Evolutionary conservation across 2,888 invertebrate genomes (phyloP).

Genomic region (Saturnia japonica): DNA sequence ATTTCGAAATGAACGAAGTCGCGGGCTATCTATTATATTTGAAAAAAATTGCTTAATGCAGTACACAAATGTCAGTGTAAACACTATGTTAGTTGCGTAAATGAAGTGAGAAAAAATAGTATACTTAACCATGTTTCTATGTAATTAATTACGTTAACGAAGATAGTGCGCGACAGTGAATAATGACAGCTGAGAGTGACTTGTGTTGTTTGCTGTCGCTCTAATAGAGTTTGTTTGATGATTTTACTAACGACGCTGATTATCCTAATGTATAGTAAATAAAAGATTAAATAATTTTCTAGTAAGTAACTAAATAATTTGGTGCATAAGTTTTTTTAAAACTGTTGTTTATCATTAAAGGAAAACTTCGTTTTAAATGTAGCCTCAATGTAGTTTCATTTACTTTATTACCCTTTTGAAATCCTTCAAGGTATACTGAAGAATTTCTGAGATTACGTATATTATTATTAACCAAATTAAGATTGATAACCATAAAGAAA

Average conservation of each 20-base stretch:
- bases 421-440: no score
- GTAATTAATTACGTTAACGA: conserved; percentile 23
- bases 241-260: conserved; percentile 16
- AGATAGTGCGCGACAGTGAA: conserved; percentile 24
- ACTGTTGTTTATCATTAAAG: neutral
- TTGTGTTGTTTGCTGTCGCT: conserved; percentile 19
- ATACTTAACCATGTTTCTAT: conserved; percentile 18
- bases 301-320: neutral
- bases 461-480: no score
- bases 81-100: conserved; percentile 4
- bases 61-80: neutral
- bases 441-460: no score
- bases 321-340: neutral
- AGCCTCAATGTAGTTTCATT: no score
- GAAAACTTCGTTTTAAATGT: no score
- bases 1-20: neutral
- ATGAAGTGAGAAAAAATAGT: conserved; percentile 19
- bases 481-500: no score
- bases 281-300: neutral
- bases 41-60: neutral
- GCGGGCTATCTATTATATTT: neutral
- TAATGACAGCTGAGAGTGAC: conserved; percentile 22
- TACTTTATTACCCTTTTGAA: no score
- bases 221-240: conserved; percentile 17
- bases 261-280: conserved; percentile 11